These are phyloP conservation scores for Meliscaeva auricollis DNA, from an alignment of 2,888 invertebrate species.

Conservation along the genomic window DNA sequence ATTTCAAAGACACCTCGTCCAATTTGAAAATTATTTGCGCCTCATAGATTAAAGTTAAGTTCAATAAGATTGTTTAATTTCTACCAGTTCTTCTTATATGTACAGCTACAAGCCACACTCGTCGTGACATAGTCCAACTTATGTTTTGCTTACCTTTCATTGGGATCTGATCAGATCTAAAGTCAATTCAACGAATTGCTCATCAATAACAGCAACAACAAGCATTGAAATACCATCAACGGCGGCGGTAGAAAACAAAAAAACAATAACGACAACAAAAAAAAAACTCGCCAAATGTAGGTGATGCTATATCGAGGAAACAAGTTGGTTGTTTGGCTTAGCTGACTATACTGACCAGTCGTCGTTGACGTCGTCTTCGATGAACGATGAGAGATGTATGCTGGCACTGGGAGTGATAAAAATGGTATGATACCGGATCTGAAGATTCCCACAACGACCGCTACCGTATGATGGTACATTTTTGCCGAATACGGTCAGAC, in stretches of 20 bases:
- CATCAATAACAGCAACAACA: conserved; percentile 11
- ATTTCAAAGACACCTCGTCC: neutral
- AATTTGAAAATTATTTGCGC: neutral
- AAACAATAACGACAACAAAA: neutral
- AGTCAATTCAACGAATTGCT: conserved; percentile 35
- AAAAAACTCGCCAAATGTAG: conserved; percentile 66
- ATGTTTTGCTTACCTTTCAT: conserved; percentile 48
- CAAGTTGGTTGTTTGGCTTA: conserved; percentile 53
- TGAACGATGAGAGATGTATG: neutral
- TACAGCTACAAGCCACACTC: neutral
- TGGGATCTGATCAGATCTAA: conserved; percentile 34
- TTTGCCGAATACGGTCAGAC: conserved; percentile 71
- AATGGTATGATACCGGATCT: conserved; percentile 75
- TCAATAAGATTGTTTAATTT: neutral
- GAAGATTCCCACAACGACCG: conserved; percentile 74
- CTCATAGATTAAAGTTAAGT: neutral
- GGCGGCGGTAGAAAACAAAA: too few species aligned
- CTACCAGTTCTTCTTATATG: neutral
- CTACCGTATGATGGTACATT: conserved; percentile 60
- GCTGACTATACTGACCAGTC: conserved; percentile 39
- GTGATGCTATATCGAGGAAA: conserved; percentile 73
- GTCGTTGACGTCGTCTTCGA: neutral
- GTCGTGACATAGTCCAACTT: conserved; percentile 1
- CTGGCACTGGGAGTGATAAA: conserved; percentile 44
- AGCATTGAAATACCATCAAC: neutral